Evolutionary conservation across 2,797 vertebrate species (phyloP).

Genomic region (Telmatherina bonti): DNA sequence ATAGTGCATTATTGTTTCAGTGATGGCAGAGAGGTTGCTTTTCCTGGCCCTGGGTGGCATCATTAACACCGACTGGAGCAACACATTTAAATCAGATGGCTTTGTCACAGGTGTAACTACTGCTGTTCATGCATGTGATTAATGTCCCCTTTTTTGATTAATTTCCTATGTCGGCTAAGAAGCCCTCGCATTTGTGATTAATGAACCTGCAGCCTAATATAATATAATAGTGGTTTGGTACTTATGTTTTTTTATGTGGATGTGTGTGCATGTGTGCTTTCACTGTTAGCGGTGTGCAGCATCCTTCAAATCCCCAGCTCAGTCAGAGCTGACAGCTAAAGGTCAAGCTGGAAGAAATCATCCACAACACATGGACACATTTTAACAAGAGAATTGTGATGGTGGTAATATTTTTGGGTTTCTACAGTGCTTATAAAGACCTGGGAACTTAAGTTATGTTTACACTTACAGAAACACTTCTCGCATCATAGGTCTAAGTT

Average conservation of each 20-base stretch:
- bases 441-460: slow-evolving; percentile 29
- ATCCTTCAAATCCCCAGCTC: slow-evolving; percentile 46
- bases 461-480: slow-evolving; percentile 26
- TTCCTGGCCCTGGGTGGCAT: slow-evolving; percentile 75
- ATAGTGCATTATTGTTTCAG: slow-evolving; percentile 76
- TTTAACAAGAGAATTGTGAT: slow-evolving; percentile 11
- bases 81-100: slow-evolving; percentile 78
- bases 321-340: slow-evolving; percentile 47
- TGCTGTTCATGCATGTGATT: slow-evolving; percentile 78
- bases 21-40: slow-evolving; percentile 63
- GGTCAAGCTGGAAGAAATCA: slow-evolving; percentile 45
- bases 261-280: slow-evolving; percentile 19
- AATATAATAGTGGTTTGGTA: slow-evolving; percentile 47
- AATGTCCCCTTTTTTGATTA: slow-evolving; percentile 75
- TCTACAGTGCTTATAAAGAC: slow-evolving; percentile 31
- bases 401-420: slow-evolving; percentile 5
- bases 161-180: slow-evolving; percentile 69
- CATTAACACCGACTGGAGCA: slow-evolving; percentile 78
- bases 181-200: slow-evolving; percentile 71
- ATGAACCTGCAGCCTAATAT: slow-evolving; percentile 67
- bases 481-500: slow-evolving; percentile 56
- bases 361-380: slow-evolving; percentile 28
- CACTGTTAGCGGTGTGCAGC: slow-evolving; percentile 28
- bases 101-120: slow-evolving; percentile 77
- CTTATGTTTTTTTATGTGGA: slow-evolving; percentile 28